Evolutionary conservation across 2,797 vertebrate species (phyloP), one percentile per base, ranked within the genome.

Genomic region (Amblyopsis hoosieri): DNA sequence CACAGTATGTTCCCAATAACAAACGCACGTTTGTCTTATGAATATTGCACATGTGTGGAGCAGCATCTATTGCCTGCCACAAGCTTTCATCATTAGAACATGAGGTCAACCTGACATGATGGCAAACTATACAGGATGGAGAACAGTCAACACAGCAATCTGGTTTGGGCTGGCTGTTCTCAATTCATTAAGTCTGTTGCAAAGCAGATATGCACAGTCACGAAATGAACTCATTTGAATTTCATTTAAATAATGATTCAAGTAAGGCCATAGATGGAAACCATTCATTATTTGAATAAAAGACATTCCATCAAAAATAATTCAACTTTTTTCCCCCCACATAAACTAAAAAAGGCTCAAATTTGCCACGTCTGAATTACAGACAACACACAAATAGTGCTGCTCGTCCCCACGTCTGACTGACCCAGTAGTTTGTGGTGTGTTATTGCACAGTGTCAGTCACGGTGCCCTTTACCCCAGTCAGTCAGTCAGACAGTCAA

Each of bases 1-100:
- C 71, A 89, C 88, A 86, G 78, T 73, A 81, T 81, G 84, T 89
- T 85, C 81, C 73, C 79, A 84, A 87, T 76, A 89, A 89, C 85
- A 91, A 87, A 74, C 79, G 84, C 70, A 76, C 72, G 74, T 63
- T 75, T 75, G 50, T 83, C 71, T 75, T 82, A 80, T 17, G 63
- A 55, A 74, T 79, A 47, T 63, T 72, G 29, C 54, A 71, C 79
- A 23, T 2, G 19, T 51, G 64, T 71, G 74, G 70, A 75, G 76
- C 67, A 70, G 76, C 74, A 69, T 84, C 68, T 67, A 72, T 9
- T 13, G 11, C 3, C 65, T 57, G 72, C 75, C 66, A 72, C 63
- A 29, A 63, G 72, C n/a, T 75, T 83, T 84, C 67, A 76, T 81
- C 85, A 87, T 77, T 76, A 77, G 62, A 85, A 67, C 59, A 71